Conservation (phyloP, 2,888 invertebrate species). For the Tholera decimalis region DNA sequence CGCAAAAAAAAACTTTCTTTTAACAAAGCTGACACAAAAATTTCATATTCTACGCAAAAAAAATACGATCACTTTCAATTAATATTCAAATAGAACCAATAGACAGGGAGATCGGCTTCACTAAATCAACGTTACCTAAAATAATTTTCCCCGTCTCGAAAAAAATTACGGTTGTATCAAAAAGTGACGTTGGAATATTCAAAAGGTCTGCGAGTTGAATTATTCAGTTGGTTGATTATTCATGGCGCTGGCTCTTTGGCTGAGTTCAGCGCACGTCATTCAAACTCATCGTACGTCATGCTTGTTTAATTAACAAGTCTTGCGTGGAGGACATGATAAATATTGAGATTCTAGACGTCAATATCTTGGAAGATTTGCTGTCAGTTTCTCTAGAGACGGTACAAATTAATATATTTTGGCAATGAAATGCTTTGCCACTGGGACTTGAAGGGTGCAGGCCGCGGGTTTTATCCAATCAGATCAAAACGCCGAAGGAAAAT, state of each 20-base stretch:
- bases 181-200: conserved; percentile 63
- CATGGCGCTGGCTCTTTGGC: conserved; percentile 55
- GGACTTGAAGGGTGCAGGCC: no score
- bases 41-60: conserved; percentile 29
- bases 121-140: conserved; percentile 50
- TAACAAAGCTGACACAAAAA: conserved; percentile 22
- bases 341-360: conserved; percentile 27
- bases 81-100: conserved; percentile 56
- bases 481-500: no score
- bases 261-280: conserved; percentile 44
- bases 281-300: conserved; percentile 50
- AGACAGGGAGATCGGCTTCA: conserved; percentile 35
- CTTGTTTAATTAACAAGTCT: conserved; percentile 60
- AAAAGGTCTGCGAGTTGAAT: conserved; percentile 58
- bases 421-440: no score
- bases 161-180: conserved; percentile 58
- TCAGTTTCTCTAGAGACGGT: conserved; percentile 1
- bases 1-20: conserved; percentile 5
- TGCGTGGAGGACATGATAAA: conserved; percentile 36
- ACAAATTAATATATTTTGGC: no score
- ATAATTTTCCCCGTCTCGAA: conserved; percentile 47
- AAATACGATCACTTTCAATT: conserved; percentile 55
- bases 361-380: conserved; percentile 1
- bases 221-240: conserved; percentile 65
- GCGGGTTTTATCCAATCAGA: no score